Base-by-base conservation (phyloP, 2,113 vertebrate species). In the Ochotona curzoniae region DNA sequence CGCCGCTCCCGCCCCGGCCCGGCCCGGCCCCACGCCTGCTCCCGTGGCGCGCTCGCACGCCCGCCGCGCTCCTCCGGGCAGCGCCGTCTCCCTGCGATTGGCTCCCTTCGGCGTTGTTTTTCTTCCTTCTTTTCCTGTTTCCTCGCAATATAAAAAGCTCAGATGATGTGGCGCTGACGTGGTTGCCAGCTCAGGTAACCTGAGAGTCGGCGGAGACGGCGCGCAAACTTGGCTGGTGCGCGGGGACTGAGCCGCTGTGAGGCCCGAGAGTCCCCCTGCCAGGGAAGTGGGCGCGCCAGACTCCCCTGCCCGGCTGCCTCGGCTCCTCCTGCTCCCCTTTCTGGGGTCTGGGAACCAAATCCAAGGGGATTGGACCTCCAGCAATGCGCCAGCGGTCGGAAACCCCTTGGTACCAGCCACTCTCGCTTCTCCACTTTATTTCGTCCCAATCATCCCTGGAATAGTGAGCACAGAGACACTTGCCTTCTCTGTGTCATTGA, bases 151-250 rank as follows among this genome's bases (percentile, higher is more conserved):
- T 32, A 81, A 94, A 86, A 87, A 91, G 95, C 93, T 38, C 87
- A 81, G 97, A 93, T 97, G 98, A 98, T 97, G 98, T 98, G 98
- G 98, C 97, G 90, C 95, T 98, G 97, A 97, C 97, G 98, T 97
- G 97, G 94, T 51, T 9, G 91, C 94, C 71, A 71, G 97, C 97
- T 97, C 98, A 98, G 98, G 98, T 98, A 98, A 92, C 97, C 93
- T 35, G 91, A 83, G 83, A 61, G 75, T 7, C 71, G 38, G 18
- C 15, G 2, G 78, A 21, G 28, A n/a, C 87, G 32, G 71, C 44
- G 47, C 26, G 10, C 85, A 25, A 93, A 94, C 76, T 93, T 83
- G 87, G 75, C 87, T 5, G 0, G 79, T 26, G 38, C n/a, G 28
- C 70, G 2, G 2, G 18, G 11, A 8, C 32, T 6, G n/a, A 20